A percentile compares a stretch with the other conserved stretches of the same genome.
Conservation (phyloP, 2,113 vertebrate species). For the Pelusios castaneus region DNA sequence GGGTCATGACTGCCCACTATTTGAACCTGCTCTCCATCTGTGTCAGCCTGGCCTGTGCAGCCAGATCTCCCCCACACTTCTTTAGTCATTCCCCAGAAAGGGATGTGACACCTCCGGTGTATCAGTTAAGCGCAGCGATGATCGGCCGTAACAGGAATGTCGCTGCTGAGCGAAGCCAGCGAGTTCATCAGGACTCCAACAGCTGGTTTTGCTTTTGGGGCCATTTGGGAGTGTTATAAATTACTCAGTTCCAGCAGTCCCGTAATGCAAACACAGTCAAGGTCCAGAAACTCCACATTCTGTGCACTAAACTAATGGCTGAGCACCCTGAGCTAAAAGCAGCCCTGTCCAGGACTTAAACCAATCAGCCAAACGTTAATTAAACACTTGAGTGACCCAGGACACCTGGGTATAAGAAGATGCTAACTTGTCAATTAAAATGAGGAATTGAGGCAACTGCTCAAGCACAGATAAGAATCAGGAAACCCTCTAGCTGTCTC, state of each 20-base stretch:
- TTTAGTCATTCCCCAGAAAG: background rate
- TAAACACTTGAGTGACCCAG: background rate
- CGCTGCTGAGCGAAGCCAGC: background rate
- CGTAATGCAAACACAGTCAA: background rate
- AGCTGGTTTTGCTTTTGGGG: background rate
- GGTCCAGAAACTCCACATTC: background rate
- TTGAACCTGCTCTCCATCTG: background rate
- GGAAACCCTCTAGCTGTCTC: no score
- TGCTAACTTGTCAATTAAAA: background rate
- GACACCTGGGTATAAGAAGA: background rate
- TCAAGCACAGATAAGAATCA: background rate
- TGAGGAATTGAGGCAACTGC: background rate
- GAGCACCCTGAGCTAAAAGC: background rate
- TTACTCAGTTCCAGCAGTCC: background rate
- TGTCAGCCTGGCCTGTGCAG: background rate
- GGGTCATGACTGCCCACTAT: background rate
- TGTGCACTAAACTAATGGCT: background rate
- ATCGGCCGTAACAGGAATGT: background rate
- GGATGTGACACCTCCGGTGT: background rate
- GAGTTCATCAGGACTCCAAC: background rate
- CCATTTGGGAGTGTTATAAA: background rate
- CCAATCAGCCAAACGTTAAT: background rate
- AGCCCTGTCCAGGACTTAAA: background rate
- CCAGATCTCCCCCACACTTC: background rate
- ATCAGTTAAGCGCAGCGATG: background rate